Evolutionary conservation across 2,113 vertebrate species (phyloP).

Genomic region (Macrotis lagotis): DNA sequence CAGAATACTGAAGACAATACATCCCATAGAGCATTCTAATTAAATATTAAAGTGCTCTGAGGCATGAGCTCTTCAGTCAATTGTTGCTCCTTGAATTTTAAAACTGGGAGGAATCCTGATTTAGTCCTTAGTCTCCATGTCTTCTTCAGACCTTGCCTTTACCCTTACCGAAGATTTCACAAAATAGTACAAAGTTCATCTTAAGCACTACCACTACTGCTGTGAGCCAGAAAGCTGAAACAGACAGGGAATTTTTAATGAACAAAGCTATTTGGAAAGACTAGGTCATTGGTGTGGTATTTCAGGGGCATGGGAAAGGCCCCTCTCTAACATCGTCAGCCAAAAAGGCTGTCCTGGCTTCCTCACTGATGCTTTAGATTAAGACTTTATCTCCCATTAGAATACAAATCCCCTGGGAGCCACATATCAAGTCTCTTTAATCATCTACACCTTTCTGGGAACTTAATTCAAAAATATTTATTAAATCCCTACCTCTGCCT

Average conservation of each 20-base stretch:
- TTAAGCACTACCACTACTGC: background rate
- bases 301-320: background rate
- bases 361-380: background rate
- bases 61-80: background rate
- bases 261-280: background rate
- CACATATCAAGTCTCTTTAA: background rate
- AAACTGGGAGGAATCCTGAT: background rate
- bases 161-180: background rate
- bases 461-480: background rate
- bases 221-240: background rate
- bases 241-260: background rate
- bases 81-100: constrained; percentile 9
- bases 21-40: background rate
- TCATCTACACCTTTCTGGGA: background rate
- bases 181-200: background rate
- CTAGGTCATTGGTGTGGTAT: background rate
- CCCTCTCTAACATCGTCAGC: background rate
- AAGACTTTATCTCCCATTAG: background rate
- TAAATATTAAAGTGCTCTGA: background rate
- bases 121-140: background rate
- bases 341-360: background rate
- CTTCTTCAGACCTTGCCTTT: background rate
- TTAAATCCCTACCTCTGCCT: background rate
- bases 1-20: background rate
- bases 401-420: background rate